A percentile compares a stretch with the other conserved stretches of the same genome.
These are phyloP conservation scores for Drosophila saltans DNA, from an alignment of 1,140 invertebrate species.

Conservation along the genomic window DNA sequence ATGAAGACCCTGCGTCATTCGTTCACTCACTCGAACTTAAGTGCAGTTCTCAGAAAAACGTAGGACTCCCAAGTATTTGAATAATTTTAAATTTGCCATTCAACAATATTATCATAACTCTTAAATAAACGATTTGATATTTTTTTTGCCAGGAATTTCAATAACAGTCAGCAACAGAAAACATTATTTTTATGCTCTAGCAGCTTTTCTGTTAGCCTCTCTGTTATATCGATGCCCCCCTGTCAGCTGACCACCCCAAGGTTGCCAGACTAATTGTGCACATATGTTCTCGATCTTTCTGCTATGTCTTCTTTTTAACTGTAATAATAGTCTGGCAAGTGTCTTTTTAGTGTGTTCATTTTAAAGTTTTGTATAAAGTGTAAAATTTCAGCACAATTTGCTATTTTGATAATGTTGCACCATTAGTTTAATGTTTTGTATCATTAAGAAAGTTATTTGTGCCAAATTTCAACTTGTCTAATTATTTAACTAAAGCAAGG, in stretches of 20 bases:
- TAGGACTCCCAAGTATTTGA: background rate
- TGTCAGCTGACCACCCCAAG: background rate
- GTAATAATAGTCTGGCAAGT: background rate
- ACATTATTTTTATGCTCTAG: too few species aligned
- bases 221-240: too few species aligned
- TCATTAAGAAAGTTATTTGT: conserved; percentile 50
- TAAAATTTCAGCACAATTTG: conserved; percentile 4
- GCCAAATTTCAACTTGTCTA: conserved; percentile 39
- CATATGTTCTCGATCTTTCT: background rate
- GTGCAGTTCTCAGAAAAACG: background rate
- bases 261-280: background rate
- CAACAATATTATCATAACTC: background rate
- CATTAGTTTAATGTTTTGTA: conserved; percentile 52
- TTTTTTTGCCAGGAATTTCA: too few species aligned
- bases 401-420: conserved; percentile 4
- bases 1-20: background rate
- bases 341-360: background rate
- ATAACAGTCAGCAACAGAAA: too few species aligned
- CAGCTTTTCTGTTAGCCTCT: too few species aligned
- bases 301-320: background rate
- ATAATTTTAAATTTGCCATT: background rate
- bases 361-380: background rate
- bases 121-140: too few species aligned
- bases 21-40: background rate
- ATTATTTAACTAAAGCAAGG: conserved; percentile 43